These are phyloP conservation scores for Palythoa grandiflora DNA, from an alignment of 92 coral and sea anemone species.

Conservation along the genomic window DNA sequence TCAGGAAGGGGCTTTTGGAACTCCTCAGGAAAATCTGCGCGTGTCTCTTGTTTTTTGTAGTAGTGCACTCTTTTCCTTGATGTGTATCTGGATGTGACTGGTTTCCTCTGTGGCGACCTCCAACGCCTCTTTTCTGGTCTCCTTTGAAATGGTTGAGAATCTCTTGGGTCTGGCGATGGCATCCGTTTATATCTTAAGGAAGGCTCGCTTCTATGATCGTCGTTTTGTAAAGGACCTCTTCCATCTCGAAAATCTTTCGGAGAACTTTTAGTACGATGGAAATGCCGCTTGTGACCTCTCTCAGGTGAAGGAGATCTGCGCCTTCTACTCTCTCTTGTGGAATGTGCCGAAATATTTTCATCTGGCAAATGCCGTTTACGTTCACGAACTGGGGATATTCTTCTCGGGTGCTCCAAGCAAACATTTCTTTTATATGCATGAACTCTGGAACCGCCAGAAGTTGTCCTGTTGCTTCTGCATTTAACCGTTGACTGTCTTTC, in stretches of 20 bases:
- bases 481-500: neutral
- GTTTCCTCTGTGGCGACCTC: neutral
- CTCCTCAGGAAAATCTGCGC: neutral
- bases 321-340: neutral
- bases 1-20: neutral
- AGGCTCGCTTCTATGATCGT: neutral
- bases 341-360: neutral
- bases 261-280: neutral
- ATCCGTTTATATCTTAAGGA: neutral
- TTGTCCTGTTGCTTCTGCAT: neutral
- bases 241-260: neutral
- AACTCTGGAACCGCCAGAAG: neutral
- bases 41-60: neutral
- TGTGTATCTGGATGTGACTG: neutral
- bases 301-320: neutral
- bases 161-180: neutral
- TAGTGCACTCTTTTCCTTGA: neutral
- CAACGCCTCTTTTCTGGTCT: neutral
- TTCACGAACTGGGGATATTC: neutral
- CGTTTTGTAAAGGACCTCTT: neutral
- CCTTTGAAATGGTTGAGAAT: neutral
- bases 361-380: neutral
- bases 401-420: neutral
- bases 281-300: neutral
- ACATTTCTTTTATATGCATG: neutral